A percentile compares a stretch with the other conserved stretches of the same genome.
Evolutionary conservation across 2,797 vertebrate species (phyloP).

Genomic region (Hemibagrus guttatus): DNA sequence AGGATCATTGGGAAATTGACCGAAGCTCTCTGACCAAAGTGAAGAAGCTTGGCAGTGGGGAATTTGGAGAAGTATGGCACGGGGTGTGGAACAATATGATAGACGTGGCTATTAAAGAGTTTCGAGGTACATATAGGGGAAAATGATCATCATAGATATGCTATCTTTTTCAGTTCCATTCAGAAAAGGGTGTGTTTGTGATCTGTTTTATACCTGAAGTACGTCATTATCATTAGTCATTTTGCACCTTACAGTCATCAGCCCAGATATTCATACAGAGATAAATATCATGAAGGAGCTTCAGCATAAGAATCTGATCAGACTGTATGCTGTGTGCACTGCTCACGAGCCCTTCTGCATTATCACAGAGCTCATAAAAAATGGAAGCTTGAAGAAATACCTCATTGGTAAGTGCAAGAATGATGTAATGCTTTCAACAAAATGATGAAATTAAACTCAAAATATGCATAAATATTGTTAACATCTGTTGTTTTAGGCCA

Average conservation of each 20-base stretch:
- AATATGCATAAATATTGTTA: background rate
- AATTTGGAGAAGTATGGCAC: conserved; percentile 65
- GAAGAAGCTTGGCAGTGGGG: conserved; percentile 59
- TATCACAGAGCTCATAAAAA: conserved; percentile 64
- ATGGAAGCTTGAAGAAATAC: conserved; percentile 60
- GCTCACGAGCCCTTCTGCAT: conserved; percentile 59
- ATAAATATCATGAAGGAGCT: conserved; percentile 64
- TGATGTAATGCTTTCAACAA: background rate
- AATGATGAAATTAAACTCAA: background rate
- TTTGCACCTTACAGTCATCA: conserved; percentile 39
- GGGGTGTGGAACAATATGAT: conserved; percentile 62
- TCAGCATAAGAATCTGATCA: conserved; percentile 60
- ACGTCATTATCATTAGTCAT: background rate
- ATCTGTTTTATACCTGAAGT: background rate
- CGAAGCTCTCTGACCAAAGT: conserved; percentile 55
- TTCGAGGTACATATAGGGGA: conserved; percentile 55
- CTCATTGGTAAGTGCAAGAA: conserved; percentile 55
- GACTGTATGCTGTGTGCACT: conserved; percentile 62
- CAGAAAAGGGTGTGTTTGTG: background rate
- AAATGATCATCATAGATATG: background rate
- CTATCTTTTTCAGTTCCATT: background rate
- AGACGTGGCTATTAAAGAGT: conserved; percentile 66
- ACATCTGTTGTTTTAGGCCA: conserved; percentile 51
- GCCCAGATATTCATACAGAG: conserved; percentile 54
- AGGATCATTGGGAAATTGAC: conserved; percentile 61